These are phyloP conservation scores for Neodontobutis hainanensis DNA, from an alignment of 2,113 vertebrate species.

Conservation along the genomic window DNA sequence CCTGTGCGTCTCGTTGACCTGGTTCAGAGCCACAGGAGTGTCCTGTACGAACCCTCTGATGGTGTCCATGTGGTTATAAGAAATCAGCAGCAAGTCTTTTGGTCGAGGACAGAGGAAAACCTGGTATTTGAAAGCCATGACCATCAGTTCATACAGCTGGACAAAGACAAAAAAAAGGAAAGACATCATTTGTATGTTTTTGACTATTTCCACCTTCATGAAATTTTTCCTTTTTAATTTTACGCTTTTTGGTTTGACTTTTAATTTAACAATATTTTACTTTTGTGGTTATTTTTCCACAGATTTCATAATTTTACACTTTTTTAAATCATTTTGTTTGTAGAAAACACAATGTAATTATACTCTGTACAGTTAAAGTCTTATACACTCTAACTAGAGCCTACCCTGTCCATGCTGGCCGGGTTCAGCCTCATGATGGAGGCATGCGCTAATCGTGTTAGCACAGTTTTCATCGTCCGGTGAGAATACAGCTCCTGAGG, in stretches of 20 bases:
- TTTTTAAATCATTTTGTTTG: no score
- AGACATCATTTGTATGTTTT: neutral
- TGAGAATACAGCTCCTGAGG: slow-evolving; percentile 92
- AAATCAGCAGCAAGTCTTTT: slow-evolving; percentile 89
- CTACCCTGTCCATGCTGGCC: slow-evolving; percentile 94
- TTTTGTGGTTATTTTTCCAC: no score
- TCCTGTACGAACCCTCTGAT: slow-evolving; percentile 85
- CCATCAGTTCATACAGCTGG: slow-evolving; percentile 94
- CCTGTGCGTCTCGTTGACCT: slow-evolving; percentile 87
- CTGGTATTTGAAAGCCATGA: slow-evolving; percentile 96
- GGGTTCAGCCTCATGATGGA: slow-evolving; percentile 94
- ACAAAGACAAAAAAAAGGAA: neutral
- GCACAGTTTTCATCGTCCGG: slow-evolving; percentile 86
- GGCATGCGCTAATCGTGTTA: slow-evolving; percentile 88
- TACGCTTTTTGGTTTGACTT: no score
- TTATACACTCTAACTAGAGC: neutral
- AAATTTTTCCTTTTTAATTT: no score
- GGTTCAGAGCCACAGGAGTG: slow-evolving; percentile 82
- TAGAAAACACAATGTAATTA: no score
- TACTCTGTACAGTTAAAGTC: no score
- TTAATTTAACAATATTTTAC: no score
- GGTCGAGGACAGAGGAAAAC: slow-evolving; percentile 89
- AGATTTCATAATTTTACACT: no score
- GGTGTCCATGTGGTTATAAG: slow-evolving; percentile 91
- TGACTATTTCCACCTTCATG: no score